phyloP scores from a whole-genome alignment of 2,888 invertebrate species.

The Nemapogon koenigi region DNA sequence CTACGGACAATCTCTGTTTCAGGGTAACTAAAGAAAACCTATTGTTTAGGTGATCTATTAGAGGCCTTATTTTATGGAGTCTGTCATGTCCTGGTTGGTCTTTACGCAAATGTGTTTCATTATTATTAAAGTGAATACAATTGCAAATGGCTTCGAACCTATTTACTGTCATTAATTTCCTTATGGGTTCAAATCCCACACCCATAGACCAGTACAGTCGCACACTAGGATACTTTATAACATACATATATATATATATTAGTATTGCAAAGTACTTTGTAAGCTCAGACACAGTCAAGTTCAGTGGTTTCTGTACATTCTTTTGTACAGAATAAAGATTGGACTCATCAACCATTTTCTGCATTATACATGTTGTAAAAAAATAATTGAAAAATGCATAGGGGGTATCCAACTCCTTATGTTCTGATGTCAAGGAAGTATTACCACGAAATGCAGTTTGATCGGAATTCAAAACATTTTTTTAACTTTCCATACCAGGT shows the following conservation, averaged over 20 bases:
- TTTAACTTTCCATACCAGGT: too few relatives aligned
- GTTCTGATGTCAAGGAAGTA: neutral
- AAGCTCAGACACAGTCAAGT: constrained; percentile 1
- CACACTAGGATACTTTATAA: constrained; percentile 1
- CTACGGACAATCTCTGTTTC: constrained; percentile 23
- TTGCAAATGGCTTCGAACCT: constrained; percentile 4
- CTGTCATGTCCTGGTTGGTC: constrained; percentile 4
- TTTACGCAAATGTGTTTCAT: neutral
- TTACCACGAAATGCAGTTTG: constrained; percentile 2
- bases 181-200: constrained; percentile 6
- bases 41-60: constrained; percentile 18
- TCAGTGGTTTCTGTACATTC: neutral
- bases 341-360: constrained; percentile 1
- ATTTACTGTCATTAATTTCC: constrained; percentile 1
- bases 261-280: constrained; percentile 3
- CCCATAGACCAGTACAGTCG: constrained; percentile 3
- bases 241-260: neutral
- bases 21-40: constrained; percentile 18
- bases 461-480: neutral
- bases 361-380: neutral
- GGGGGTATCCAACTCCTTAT: neutral
- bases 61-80: constrained; percentile 19
- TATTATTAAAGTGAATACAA: neutral
- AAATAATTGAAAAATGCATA: constrained; percentile 1
- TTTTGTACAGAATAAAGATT: constrained; percentile 3